Evolutionary conservation across 2,113 vertebrate species (phyloP).

Genomic region (Pygoscelis adeliae): DNA sequence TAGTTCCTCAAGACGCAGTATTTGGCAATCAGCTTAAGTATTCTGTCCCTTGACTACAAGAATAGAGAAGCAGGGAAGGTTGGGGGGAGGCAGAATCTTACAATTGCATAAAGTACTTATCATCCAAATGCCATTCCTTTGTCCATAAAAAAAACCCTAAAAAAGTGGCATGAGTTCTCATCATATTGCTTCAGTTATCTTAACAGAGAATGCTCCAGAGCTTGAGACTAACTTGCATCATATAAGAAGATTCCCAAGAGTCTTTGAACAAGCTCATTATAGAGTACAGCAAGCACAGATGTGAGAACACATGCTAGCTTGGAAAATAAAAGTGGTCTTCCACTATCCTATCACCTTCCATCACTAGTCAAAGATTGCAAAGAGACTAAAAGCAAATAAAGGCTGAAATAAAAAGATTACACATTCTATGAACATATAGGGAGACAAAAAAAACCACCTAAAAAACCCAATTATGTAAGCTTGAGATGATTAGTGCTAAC

Average conservation of each 20-base stretch:
- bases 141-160: no score
- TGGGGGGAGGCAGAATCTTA: background rate
- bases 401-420: background rate
- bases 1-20: background rate
- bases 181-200: background rate
- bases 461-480: background rate
- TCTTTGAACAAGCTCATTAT: background rate
- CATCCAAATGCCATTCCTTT: background rate
- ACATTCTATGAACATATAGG: background rate
- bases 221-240: background rate
- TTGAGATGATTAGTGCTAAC: background rate
- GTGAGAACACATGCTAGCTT: background rate
- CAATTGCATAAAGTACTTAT: background rate
- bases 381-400: background rate
- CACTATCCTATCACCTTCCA: background rate
- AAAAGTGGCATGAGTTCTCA: background rate
- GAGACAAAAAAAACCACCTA: background rate
- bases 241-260: background rate
- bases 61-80: accelerated
- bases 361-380: background rate
- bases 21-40: background rate
- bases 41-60: background rate
- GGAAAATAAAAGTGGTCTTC: background rate
- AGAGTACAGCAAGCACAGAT: background rate
- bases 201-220: background rate